phyloP scores from a whole-genome alignment of 1,140 invertebrate genomes.

The Cepaea nemoralis region DNA sequence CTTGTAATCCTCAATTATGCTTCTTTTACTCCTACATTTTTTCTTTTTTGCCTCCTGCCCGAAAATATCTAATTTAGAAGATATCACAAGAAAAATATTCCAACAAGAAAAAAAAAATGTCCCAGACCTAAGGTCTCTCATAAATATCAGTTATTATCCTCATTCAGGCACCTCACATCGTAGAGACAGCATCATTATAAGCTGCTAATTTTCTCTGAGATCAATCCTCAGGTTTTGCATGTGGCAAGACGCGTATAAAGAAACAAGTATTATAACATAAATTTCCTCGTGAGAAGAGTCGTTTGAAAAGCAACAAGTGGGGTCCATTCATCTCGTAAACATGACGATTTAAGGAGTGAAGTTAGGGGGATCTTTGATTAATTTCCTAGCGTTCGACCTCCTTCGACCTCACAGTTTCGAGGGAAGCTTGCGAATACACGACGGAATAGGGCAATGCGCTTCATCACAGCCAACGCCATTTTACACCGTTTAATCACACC shows the following conservation, averaged over 20 bases:
- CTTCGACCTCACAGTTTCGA: not conserved
- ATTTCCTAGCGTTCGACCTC: conserved; percentile 14
- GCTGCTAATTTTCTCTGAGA: not conserved
- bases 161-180: not conserved
- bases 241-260: not conserved
- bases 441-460: conserved; percentile 1
- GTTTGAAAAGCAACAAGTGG: not conserved
- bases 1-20: no score
- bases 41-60: no score
- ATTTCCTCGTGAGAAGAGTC: not conserved
- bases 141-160: not conserved
- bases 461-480: conserved; percentile 11
- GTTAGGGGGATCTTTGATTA: conserved; percentile 11
- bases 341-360: conserved; percentile 16
- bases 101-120: no score
- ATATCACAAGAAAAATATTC: no score
- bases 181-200: not conserved
- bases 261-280: not conserved
- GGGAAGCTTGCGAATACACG: not conserved
- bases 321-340: not conserved
- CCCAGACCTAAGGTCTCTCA: not conserved
- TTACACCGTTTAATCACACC: conserved; percentile 35
- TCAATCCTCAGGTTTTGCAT: not conserved
- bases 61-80: no score
- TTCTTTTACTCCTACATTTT: no score